These are phyloP conservation scores for Cerastoderma edule DNA, from an alignment of 2,888 invertebrate genomes.

Conservation along the genomic window DNA sequence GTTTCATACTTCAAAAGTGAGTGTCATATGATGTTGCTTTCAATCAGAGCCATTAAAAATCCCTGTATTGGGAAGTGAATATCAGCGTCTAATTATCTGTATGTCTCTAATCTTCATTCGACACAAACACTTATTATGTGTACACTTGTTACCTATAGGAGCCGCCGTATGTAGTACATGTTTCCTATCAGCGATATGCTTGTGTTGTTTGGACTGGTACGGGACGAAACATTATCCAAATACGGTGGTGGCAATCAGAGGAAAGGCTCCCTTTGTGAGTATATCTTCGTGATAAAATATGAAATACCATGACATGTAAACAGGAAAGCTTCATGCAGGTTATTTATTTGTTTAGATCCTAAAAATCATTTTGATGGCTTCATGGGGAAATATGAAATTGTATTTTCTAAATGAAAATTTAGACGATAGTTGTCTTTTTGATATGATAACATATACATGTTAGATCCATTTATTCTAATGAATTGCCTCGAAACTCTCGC, in stretches of 20 bases:
- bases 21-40: not conserved
- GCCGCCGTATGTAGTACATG: conserved; percentile 76
- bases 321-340: too few relatives aligned
- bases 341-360: too few relatives aligned
- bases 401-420: too few relatives aligned
- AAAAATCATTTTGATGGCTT: too few relatives aligned
- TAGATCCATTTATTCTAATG: too few relatives aligned
- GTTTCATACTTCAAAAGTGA: not conserved
- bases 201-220: conserved; percentile 53
- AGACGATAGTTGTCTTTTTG: too few relatives aligned
- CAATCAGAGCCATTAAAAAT: not conserved
- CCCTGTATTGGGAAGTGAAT: not conserved
- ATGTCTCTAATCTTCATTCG: not conserved
- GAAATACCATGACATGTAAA: too few relatives aligned
- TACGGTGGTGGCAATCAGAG: conserved; percentile 5
- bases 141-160: conserved; percentile 54
- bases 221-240: conserved; percentile 25
- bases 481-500: too few relatives aligned
- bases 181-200: conserved; percentile 74
- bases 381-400: too few relatives aligned
- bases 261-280: conserved; percentile 17
- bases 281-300: too few relatives aligned
- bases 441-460: too few relatives aligned
- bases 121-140: not conserved
- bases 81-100: not conserved